Conservation (phyloP, 2,113 vertebrate species). For the Melanerpes formicivorus region DNA sequence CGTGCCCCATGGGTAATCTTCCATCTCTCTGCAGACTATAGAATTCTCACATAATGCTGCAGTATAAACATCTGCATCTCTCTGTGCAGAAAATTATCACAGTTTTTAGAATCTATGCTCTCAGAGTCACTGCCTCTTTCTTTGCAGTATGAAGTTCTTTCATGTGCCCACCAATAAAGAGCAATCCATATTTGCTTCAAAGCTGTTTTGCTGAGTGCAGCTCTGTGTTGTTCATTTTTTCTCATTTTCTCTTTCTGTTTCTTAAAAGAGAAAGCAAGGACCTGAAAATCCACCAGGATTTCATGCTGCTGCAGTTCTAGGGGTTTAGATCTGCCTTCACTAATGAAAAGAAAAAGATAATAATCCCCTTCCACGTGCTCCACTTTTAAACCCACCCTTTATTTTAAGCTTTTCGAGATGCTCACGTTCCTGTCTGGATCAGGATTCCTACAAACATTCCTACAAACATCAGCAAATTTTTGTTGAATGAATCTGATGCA, state of each 20-base stretch:
- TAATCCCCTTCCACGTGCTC: neutral
- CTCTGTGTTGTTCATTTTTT: neutral
- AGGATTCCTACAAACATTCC: neutral
- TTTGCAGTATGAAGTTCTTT: neutral
- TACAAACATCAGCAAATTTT: neutral
- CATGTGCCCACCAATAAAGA: neutral
- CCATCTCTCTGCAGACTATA: neutral
- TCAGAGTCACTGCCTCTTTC: neutral
- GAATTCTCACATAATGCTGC: neutral
- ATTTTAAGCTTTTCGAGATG: constrained; percentile 6
- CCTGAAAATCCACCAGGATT: neutral
- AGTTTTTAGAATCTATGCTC: neutral
- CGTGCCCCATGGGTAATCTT: constrained; percentile 5
- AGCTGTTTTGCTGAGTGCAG: neutral
- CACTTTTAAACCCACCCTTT: constrained; percentile 2
- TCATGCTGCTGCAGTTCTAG: neutral
- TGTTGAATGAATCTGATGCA: neutral
- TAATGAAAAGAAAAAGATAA: constrained; percentile 44
- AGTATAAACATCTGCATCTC: neutral
- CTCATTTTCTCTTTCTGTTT: neutral
- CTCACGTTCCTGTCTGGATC: neutral
- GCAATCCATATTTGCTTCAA: neutral
- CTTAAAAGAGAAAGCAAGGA: constrained; percentile 12
- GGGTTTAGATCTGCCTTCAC: constrained; percentile 1
- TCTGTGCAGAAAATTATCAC: neutral